Evolutionary conservation across 2,888 invertebrate genomes (phyloP).

Genomic region (Aricia artaxerxes): DNA sequence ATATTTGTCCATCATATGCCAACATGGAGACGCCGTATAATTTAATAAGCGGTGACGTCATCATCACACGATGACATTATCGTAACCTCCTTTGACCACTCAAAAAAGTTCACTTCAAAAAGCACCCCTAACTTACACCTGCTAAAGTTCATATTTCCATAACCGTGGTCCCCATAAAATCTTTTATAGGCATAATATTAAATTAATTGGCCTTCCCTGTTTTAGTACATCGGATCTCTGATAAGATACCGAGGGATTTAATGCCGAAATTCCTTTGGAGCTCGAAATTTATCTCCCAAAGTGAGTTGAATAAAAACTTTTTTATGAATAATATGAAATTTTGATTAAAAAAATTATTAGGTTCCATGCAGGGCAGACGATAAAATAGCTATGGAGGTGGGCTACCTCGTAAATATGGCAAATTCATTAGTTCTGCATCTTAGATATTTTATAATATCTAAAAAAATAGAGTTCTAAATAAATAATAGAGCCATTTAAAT

Average conservation of each 20-base stretch:
- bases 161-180: neutral
- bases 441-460: neutral
- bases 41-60: neutral
- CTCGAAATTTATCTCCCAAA: slow-evolving; percentile 11
- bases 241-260: slow-evolving; percentile 45
- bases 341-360: slow-evolving; percentile 21
- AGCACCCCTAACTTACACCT: neutral
- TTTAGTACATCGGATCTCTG: slow-evolving; percentile 30
- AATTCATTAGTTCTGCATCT: neutral
- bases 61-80: slow-evolving; percentile 9
- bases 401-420: neutral
- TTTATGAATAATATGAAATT: slow-evolving; percentile 18
- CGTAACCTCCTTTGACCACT: neutral
- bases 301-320: slow-evolving; percentile 30
- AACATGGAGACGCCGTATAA: neutral
- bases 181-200: slow-evolving; percentile 29
- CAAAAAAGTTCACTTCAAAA: neutral
- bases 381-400: neutral
- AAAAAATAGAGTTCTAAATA: neutral
- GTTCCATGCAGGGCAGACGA: neutral
- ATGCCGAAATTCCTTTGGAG: slow-evolving; percentile 49
- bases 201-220: slow-evolving; percentile 23
- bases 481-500: neutral
- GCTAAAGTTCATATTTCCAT: neutral
- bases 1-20: neutral